Evolutionary conservation across 2,113 vertebrate species (phyloP).

Genomic region (Alexandromys fortis): DNA sequence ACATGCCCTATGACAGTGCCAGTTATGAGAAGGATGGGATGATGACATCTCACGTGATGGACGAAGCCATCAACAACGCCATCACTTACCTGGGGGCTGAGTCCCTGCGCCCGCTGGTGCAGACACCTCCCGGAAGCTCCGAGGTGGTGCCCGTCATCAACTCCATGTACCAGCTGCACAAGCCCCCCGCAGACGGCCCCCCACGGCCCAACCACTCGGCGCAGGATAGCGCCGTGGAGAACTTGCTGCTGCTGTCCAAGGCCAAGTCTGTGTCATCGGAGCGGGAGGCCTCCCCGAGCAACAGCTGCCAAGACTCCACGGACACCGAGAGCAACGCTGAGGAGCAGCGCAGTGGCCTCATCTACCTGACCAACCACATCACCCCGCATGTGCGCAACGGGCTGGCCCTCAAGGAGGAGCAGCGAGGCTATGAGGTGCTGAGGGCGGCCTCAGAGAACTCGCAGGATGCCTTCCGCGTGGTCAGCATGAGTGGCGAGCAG

Average conservation of each 20-base stretch:
- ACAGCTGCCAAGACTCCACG: constrained; percentile 98
- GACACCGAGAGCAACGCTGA: constrained; percentile 98
- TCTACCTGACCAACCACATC: constrained; percentile 98
- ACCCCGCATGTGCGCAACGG: constrained; percentile 91
- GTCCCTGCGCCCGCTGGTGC: constrained; percentile 95
- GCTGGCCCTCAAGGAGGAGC: constrained; percentile 95
- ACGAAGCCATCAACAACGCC: constrained; percentile 99
- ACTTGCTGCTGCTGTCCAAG: constrained; percentile 96
- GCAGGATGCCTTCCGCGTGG: constrained; percentile 94
- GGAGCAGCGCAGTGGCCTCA: constrained; percentile 93
- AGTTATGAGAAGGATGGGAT: constrained; percentile 92
- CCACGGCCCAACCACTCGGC: constrained; percentile 86
- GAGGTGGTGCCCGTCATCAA: constrained; percentile 89
- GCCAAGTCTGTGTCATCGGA: constrained; percentile 95
- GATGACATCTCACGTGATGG: constrained; percentile 97
- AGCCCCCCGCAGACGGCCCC: constrained; percentile 85
- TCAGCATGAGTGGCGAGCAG: constrained; percentile 92
- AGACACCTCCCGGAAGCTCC: constrained; percentile 92
- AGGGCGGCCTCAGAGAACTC: constrained; percentile 88
- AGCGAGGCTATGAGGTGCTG: constrained; percentile 91
- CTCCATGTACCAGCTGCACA: constrained; percentile 93
- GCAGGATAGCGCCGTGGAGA: constrained; percentile 95
- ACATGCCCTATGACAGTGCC: constrained; percentile 91
- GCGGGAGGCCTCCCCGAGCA: constrained; percentile 95
- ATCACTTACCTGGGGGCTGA: constrained; percentile 98